Conservation (phyloP, 2,797 vertebrate species). For the Sebastes matsubarae region DNA sequence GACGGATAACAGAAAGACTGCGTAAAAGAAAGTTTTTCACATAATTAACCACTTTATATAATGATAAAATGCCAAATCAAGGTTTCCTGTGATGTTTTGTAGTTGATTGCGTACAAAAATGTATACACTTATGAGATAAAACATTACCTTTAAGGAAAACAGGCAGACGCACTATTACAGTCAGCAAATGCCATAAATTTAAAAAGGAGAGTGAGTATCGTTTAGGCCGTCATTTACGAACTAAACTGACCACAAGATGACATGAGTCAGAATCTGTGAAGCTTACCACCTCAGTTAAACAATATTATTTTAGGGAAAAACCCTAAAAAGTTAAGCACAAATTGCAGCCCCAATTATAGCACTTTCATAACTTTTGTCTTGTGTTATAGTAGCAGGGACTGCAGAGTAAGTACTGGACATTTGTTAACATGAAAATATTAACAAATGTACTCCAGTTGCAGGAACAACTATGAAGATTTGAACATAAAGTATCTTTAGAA, state of each 20-base stretch:
- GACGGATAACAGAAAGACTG: not conserved
- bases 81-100: not conserved
- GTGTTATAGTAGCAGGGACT: no score
- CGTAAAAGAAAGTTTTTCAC: not conserved
- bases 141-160: not conserved
- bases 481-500: not conserved
- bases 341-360: not conserved
- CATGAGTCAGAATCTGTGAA: not conserved
- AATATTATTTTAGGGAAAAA: not conserved
- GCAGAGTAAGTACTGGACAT: no score
- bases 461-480: not conserved
- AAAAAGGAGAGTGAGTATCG: not conserved
- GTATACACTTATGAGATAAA: not conserved
- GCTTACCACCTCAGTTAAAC: not conserved
- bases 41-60: not conserved
- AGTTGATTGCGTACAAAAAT: not conserved
- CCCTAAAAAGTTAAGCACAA: not conserved
- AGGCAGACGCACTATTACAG: not conserved
- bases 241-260: not conserved
- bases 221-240: not conserved
- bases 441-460: not conserved
- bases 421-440: no score
- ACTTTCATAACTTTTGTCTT: not conserved
- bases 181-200: not conserved
- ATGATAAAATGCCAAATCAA: not conserved